phyloP scores from a whole-genome alignment of 2,797 vertebrate species.

The Molossus alvarezi region DNA sequence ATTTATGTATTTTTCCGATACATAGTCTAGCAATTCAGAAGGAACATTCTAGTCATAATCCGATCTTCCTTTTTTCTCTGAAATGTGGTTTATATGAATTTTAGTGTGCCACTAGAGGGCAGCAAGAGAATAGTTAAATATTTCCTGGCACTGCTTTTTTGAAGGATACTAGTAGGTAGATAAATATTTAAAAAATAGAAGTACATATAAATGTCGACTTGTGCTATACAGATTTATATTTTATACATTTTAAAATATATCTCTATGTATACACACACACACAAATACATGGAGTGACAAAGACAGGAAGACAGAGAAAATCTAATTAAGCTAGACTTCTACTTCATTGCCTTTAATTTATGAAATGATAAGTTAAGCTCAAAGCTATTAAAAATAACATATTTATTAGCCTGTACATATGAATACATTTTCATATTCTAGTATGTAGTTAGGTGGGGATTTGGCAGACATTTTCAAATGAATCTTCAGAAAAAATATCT shows the following conservation, averaged over 20 bases:
- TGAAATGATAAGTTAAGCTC: slow-evolving; percentile 83
- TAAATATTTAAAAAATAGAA: slow-evolving; percentile 64
- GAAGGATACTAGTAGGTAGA: not conserved
- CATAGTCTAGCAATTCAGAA: slow-evolving; percentile 57
- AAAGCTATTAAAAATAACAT: slow-evolving; percentile 79
- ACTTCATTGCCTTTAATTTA: slow-evolving; percentile 88
- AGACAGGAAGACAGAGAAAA: not conserved
- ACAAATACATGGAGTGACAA: not conserved
- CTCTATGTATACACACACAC: not conserved
- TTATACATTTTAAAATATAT: slow-evolving; percentile 42
- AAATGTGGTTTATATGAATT: slow-evolving; percentile 50
- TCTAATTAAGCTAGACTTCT: slow-evolving; percentile 86
- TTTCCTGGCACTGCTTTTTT: not conserved
- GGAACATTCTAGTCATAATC: not conserved
- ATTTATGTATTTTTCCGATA: slow-evolving; percentile 75
- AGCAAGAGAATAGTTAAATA: slow-evolving; percentile 50
- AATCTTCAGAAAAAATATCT: slow-evolving; percentile 80
- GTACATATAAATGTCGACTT: slow-evolving; percentile 60
- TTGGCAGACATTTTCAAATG: slow-evolving; percentile 88
- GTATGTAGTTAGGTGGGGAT: slow-evolving; percentile 75
- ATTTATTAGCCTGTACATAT: slow-evolving; percentile 85
- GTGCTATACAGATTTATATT: slow-evolving; percentile 40
- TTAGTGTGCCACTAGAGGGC: slow-evolving; percentile 67
- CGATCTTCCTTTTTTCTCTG: not conserved
- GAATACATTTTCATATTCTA: slow-evolving; percentile 59